These are phyloP conservation scores for Sphenopsis melanotis DNA, from an alignment of 2,797 vertebrate genomes.

Conservation along the genomic window DNA sequence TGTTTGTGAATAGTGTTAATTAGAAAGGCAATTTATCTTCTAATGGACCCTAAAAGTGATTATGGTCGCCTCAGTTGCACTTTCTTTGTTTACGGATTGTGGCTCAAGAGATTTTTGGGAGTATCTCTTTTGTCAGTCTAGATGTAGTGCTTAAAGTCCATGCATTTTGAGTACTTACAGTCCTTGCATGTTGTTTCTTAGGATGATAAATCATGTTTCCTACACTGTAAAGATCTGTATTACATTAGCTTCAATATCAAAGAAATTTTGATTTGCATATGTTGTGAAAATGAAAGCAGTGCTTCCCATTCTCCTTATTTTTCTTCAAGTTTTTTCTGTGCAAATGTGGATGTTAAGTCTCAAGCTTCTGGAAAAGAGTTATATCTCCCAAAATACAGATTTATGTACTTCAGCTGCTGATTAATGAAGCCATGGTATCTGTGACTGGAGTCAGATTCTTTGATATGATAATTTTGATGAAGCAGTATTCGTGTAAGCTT, in stretches of 20 bases:
- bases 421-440: constrained; percentile 6
- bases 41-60: constrained; percentile 30
- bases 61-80: background rate
- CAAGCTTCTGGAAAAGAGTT: background rate
- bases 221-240: background rate
- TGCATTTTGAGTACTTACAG: background rate
- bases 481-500: background rate
- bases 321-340: background rate
- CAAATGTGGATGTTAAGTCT: background rate
- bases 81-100: background rate
- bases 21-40: constrained; percentile 47
- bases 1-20: constrained; percentile 41
- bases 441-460: background rate
- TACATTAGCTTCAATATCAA: background rate
- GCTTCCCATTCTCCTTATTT: background rate
- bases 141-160: background rate
- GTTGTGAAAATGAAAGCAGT: background rate
- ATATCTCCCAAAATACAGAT: background rate
- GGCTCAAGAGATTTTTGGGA: background rate
- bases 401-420: background rate
- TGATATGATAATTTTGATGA: background rate
- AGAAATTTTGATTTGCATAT: background rate
- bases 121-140: background rate
- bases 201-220: background rate
- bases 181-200: background rate